phyloP scores from a whole-genome alignment of 2,888 invertebrate genomes.

The Tachystola acroxantha region DNA sequence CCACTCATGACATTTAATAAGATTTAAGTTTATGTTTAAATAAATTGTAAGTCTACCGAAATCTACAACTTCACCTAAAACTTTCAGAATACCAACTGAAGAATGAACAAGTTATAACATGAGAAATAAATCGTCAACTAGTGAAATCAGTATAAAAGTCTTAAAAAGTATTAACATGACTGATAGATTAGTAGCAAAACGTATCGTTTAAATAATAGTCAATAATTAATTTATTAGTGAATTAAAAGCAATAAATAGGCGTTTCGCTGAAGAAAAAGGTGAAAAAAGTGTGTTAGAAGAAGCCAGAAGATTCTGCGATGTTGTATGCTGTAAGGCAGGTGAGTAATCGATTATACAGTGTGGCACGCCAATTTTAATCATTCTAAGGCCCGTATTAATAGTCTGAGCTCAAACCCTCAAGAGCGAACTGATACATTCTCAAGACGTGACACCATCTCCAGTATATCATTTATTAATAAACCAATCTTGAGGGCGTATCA shows the following conservation, averaged over 20 bases:
- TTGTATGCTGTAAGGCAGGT: conserved; percentile 73
- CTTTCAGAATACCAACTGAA: not conserved
- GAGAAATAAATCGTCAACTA: conserved; percentile 22
- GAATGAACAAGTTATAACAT: conserved; percentile 24
- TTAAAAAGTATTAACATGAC: conserved; percentile 29
- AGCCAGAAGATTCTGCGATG: conserved; percentile 42
- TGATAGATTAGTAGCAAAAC: conserved; percentile 28
- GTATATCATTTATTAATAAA: no score
- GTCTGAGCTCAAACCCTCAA: no score
- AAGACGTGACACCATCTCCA: no score
- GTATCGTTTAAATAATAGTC: conserved; percentile 7
- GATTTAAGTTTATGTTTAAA: no score
- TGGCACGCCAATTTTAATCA: no score
- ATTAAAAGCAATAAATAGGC: conserved; percentile 10
- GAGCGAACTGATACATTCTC: no score
- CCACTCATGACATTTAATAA: no score
- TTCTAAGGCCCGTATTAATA: no score
- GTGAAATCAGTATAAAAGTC: conserved; percentile 21
- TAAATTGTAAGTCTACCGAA: no score
- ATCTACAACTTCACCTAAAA: not conserved
- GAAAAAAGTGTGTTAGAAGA: conserved; percentile 16
- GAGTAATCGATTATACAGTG: no score
- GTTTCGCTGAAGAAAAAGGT: not conserved
- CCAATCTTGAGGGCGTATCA: no score
- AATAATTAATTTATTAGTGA: not conserved